Conservation (phyloP, 2,888 invertebrate genomes). For the Drosophila greeni region DNA sequence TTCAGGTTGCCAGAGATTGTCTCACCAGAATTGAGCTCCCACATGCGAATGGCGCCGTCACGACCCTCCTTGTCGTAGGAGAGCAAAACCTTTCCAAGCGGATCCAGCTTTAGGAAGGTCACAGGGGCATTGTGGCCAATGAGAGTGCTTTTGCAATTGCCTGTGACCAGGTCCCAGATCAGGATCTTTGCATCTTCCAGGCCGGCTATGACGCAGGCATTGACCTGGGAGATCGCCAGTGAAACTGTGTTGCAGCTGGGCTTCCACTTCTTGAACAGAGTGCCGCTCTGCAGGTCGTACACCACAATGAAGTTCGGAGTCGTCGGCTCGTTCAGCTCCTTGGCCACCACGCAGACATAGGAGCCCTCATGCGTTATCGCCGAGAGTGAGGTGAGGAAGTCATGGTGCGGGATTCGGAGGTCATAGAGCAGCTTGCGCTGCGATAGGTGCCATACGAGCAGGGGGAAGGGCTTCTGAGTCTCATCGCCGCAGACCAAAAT, state of each 20-base stretch:
- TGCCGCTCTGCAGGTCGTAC: constrained; percentile 93
- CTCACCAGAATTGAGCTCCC: constrained; percentile 88
- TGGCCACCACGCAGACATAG: constrained; percentile 85
- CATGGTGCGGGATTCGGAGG: constrained; percentile 92
- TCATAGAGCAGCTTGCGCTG: constrained; percentile 91
- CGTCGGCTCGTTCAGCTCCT: constrained; percentile 86
- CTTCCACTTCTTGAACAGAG: constrained; percentile 94
- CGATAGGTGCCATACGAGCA: constrained; percentile 92
- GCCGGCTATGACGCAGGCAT: constrained; percentile 90
- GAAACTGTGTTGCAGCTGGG: constrained; percentile 90
- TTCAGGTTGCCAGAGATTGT: neutral
- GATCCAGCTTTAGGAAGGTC: constrained; percentile 85
- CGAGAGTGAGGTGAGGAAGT: constrained; percentile 89
- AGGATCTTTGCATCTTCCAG: constrained; percentile 89
- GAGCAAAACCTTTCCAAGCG: constrained; percentile 85
- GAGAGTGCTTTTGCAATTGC: constrained; percentile 87
- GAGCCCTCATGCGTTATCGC: constrained; percentile 92
- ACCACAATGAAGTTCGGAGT: constrained; percentile 93
- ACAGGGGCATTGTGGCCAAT: constrained; percentile 89
- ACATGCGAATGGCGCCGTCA: constrained; percentile 88
- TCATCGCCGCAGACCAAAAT: constrained; percentile 94
- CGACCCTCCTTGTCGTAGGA: constrained; percentile 86
- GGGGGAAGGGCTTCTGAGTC: constrained; percentile 93
- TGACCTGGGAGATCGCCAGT: constrained; percentile 90
- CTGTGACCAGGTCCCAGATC: constrained; percentile 92